Evolutionary conservation across 2,113 vertebrate genomes (phyloP), one percentile per base, ranked within the genome.

Genomic region (Hypanus sabinus): DNA sequence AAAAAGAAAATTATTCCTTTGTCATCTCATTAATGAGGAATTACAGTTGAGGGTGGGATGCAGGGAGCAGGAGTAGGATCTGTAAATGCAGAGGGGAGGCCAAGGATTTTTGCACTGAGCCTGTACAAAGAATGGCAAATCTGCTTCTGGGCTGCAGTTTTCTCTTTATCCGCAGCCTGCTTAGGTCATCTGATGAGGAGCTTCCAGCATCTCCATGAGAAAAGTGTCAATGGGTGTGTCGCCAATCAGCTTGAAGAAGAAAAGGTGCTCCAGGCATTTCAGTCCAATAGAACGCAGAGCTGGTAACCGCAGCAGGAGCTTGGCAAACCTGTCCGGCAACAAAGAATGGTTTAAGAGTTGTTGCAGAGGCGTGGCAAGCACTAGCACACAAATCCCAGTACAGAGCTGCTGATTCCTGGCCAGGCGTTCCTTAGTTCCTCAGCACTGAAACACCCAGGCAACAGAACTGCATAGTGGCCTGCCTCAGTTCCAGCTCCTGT

Each of bases 161-260:
- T 65, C n/a, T 27, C 65, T 8, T 22, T 33, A 4, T 22, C 24
- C 5, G 11, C 70, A 30, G 60, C 94, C 94, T 76, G 94, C 91
- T 97, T 98, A 98, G 95, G 98, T 97, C 94, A 98, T 97, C 96
- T 98, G 98, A 96, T 98, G 98, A 33, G 98, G 98, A 0, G 98
- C 98, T 96, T 98, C 98, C 0, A 98, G 97, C 98, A 99, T 99
- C 96, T 99, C 98, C 98, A 99, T 99, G 94, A 99, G 97, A 95
- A 99, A 99, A 95, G 98, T 99, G 96, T 99, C 98, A 0, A 99
- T 99, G 94, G 98, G 98, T 30, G 98, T 99, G 96, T 99, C 98
- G 0, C 98, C 98, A 14, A 98, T 99, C 94, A 99, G 97, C 96
- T 98, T 99, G 95, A 99, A 99, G 96, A 98, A 98, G 96, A 98